Evolutionary conservation across 2,113 vertebrate species (phyloP), one percentile per base, ranked within the genome.

Genomic region (Argyrosomus japonicus): DNA sequence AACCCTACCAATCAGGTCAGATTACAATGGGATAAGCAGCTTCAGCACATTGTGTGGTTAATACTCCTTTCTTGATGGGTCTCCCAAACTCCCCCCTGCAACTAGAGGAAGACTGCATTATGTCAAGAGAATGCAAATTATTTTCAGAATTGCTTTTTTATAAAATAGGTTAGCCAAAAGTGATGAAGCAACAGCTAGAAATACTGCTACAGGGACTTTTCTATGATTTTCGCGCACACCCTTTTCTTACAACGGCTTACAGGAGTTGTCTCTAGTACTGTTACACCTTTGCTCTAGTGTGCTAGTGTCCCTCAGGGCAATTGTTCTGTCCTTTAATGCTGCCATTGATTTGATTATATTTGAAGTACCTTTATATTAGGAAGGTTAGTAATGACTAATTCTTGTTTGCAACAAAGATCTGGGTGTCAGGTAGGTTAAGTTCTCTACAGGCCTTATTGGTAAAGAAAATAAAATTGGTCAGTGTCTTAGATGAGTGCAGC

Each of bases 1-100:
- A 92, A 94, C 83, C 87, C 90, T 86, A 88, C 91, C 91, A 94
- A 94, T 95, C 89, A 94, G 90, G 91, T 88, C 93, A 93, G 90
- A 94, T 93, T 92, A 93, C 90, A 93, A 91, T 88, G 75, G 87
- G 86, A 89, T 90, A 88, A 91, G 86, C 89, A 84, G 91, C 75
- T 83, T 89, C 86, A 51, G 84, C 86, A 81, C 84, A 90, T 86
- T 91, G 88, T 93, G 83, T 77, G 87, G 81, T 86, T 91, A 88
- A 90, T 81, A 85, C 81, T 83, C 73, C 23, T 68, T 53, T 88
- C 75, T 77, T 74, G 76, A 89, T 70, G 54, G 43, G 86, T 68
- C 77, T 75, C 18, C 76, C n/a, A 21, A 77, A 72, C 57, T 84
- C 51, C 14, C 43, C 47, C 43, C 56, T 18, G 40, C 53, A 64